Evolutionary conservation across 2,888 invertebrate species (phyloP), one percentile per base, ranked within the genome.

Genomic region (Pelosia muscerda): DNA sequence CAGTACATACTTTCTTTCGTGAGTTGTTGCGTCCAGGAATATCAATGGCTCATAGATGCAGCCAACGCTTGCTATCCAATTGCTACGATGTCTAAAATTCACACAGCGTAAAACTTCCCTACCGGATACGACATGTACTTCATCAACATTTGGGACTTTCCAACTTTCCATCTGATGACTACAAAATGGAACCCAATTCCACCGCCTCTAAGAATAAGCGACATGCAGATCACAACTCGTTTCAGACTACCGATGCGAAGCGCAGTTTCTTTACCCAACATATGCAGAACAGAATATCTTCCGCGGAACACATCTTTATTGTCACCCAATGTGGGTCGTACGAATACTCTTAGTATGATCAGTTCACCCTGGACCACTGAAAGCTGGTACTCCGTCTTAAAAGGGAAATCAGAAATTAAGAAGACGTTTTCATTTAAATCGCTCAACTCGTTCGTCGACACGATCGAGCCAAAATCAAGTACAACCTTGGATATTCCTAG

Each of bases 61-160:
- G 94, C 92, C 4, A 86, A 86, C 26, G 90, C 90, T 58, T 88
- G 87, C 74, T 94, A 94, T 63, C 94, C 93, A 0, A 84, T 94
- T 34, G 81, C 83, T 1, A 74, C 84, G 53, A 89, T 94, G 89
- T 89, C 92, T 0, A 91, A 86, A 75, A 85, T 93, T 31, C 93
- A 93, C 69, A 89, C 89, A 13, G 89, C 88, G 0, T 88, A 71
- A 38, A 62, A 15, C 4, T 31, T 15, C 28, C 49, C 13, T 8
- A 38, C 59, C 38, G 38, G 19, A 59, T 23, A 15, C 80, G 42
- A 55, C 19, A 63, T 54, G 63, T 53, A n/a, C n/a, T n/a, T 49
- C 19, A 56, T 55, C 25, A 26, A 42, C 60, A 22, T 23, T 31
- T 53, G 15, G 25, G 57, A 62, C 22, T 55, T 42, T 23, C 58